These are phyloP conservation scores for Drosophila leontia DNA, from an alignment of 1,140 invertebrate species.

Conservation along the genomic window DNA sequence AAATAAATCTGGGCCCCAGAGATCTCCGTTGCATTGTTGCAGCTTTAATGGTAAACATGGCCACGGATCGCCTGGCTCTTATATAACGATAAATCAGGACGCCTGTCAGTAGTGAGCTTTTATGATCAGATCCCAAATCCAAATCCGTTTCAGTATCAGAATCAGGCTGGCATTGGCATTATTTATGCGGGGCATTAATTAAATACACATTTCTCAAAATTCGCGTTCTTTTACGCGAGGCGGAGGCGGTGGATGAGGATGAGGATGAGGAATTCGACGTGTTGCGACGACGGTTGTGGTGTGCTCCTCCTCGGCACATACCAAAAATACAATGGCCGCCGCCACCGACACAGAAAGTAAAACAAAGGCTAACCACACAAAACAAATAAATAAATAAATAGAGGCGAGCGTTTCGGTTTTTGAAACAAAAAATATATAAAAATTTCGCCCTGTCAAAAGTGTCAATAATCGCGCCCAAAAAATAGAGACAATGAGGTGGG, in stretches of 20 bases:
- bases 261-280: slow-evolving; percentile 36
- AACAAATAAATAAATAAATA: slow-evolving; percentile 57
- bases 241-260: slow-evolving; percentile 1
- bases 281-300: slow-evolving; percentile 24
- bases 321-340: slow-evolving; percentile 55
- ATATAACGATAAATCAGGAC: slow-evolving; percentile 67
- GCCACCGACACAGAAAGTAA: slow-evolving; percentile 27
- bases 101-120: slow-evolving; percentile 11
- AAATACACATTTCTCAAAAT: slow-evolving; percentile 55
- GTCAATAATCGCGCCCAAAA: slow-evolving; percentile 62
- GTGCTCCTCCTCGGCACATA: slow-evolving; percentile 32
- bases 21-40: slow-evolving; percentile 65
- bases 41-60: slow-evolving; percentile 51
- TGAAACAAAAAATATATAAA: slow-evolving; percentile 32
- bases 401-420: slow-evolving; percentile 33
- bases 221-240: slow-evolving; percentile 32
- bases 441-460: slow-evolving; percentile 67
- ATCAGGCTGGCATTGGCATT: slow-evolving; percentile 43
- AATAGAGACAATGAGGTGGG: slow-evolving; percentile 57
- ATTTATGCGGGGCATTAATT: slow-evolving; percentile 59
- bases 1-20: slow-evolving; percentile 37
- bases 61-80: slow-evolving; percentile 42
- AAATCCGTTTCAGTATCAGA: slow-evolving; percentile 14
- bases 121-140: slow-evolving; percentile 6
- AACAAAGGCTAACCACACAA: slow-evolving; percentile 41